phyloP scores from a whole-genome alignment of 1,140 invertebrate genomes.

The Drosophila arawakana region DNA sequence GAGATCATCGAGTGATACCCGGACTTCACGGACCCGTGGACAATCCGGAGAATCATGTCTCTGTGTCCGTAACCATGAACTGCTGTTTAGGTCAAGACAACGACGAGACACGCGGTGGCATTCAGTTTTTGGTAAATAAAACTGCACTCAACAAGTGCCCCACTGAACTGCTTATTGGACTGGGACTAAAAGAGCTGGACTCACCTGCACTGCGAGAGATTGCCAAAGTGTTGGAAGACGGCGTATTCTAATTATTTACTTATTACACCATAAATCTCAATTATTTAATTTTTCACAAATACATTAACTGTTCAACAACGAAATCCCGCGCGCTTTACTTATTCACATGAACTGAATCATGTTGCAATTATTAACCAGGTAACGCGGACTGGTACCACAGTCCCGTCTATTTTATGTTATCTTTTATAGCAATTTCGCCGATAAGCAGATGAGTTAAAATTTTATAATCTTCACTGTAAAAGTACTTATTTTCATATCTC shows the following conservation, averaged over 20 bases:
- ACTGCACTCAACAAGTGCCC: conserved; percentile 64
- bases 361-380: no score
- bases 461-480: no score
- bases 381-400: no score
- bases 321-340: no score
- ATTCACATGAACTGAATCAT: no score
- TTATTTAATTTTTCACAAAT: no score
- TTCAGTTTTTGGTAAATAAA: conserved; percentile 75
- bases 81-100: conserved; percentile 63
- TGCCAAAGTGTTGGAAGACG: conserved; percentile 55
- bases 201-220: conserved; percentile 56
- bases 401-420: no score
- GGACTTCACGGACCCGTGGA: conserved; percentile 50
- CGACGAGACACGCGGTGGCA: conserved; percentile 68
- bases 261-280: background rate
- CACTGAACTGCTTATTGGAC: conserved; percentile 61
- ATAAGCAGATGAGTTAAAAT: no score
- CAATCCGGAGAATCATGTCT: conserved; percentile 54
- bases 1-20: conserved; percentile 39
- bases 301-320: no score
- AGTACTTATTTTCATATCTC: no score
- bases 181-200: conserved; percentile 68
- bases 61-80: conserved; percentile 69
- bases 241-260: conserved; percentile 38
- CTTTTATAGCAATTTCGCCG: no score